Evolutionary conservation across 2,113 vertebrate genomes (phyloP), one percentile per base, ranked within the genome.

Genomic region (Chaetodon auriga): DNA sequence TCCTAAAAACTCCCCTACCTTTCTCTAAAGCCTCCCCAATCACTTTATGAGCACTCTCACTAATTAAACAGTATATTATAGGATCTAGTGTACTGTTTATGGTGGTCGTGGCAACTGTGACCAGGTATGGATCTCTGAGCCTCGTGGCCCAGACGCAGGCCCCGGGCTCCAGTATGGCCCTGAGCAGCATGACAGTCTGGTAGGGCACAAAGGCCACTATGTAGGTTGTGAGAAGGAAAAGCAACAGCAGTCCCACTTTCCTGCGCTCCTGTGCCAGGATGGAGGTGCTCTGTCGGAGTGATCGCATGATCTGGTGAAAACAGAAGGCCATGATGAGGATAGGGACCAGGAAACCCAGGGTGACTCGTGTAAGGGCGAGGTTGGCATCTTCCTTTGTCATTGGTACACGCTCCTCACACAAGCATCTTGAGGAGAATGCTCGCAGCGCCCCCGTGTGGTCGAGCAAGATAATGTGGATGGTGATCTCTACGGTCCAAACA

Each of bases 71-170:
- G 82, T 97, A 97, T 19, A 97, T 90, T 55, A 97, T 89, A 5
- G 97, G 96, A 77, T 98, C 96, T 18, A 96, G 91, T 51, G 95
- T 91, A 2, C 96, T 96, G 90, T 97, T 98, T 79, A 97, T 93
- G 63, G 95, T 97, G 66, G 96, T 97, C 35, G 95, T 91, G 68
- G 96, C 90, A 12, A 97, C 95, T 36, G 94, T 95, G 78, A 97
- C 84, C 68, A 97, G 95, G 81, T 97, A 97, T 68, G 86, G 12
- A 5, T 96, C 94, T 90, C 93, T 96, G 80, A 97, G 79, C 62
- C 66, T 78, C n/a, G 13, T 58, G 61, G 95, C 96, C 79, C 96
- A 96, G 0, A 18, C 49, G 54, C 96, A 97, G 85, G 25, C 82
- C 6, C 68, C 36, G 0, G 81, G 61, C 78, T 94, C 93, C 96